A percentile compares a stretch with the other conserved stretches of the same genome.
Conservation (phyloP, 2,888 invertebrate species). For the Phaonia tiefii region DNA sequence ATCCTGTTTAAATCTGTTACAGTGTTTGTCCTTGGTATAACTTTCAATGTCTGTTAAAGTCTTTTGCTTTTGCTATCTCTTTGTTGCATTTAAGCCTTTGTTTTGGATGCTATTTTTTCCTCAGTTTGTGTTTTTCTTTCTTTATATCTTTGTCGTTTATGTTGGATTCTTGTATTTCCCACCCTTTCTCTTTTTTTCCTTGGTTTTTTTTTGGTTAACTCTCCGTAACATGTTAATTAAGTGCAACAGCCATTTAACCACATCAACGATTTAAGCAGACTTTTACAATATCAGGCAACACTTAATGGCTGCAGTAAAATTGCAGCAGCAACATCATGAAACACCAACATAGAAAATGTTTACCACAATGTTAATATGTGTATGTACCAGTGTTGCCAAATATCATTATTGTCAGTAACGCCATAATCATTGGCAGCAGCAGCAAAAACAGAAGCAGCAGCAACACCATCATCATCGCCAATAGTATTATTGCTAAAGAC, state of each 20-base stretch:
- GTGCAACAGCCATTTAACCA: slow-evolving; percentile 51
- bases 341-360: too few species aligned
- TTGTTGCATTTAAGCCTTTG: slow-evolving; percentile 1
- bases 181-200: not conserved
- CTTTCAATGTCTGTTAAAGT: not conserved
- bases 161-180: slow-evolving; percentile 4
- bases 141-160: not conserved
- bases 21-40: too few species aligned
- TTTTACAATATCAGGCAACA: slow-evolving; percentile 16
- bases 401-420: not conserved
- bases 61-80: not conserved
- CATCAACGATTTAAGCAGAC: slow-evolving; percentile 35
- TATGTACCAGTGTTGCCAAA: not conserved
- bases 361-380: too few species aligned
- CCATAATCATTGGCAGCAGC: not conserved
- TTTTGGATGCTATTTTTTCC: not conserved
- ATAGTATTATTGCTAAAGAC: slow-evolving; percentile 34
- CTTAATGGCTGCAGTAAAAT: not conserved
- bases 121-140: not conserved
- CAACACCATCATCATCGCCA: slow-evolving; percentile 1
- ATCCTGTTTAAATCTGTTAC: not conserved
- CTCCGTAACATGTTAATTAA: slow-evolving; percentile 61
- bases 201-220: slow-evolving; percentile 20
- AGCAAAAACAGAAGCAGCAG: not conserved
- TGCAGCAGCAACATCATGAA: not conserved